Percentiles rank a stretch among this genome's conserved stretches.
phyloP scores from a whole-genome alignment of 2,888 invertebrate species.

The Stramonita haemastoma region DNA sequence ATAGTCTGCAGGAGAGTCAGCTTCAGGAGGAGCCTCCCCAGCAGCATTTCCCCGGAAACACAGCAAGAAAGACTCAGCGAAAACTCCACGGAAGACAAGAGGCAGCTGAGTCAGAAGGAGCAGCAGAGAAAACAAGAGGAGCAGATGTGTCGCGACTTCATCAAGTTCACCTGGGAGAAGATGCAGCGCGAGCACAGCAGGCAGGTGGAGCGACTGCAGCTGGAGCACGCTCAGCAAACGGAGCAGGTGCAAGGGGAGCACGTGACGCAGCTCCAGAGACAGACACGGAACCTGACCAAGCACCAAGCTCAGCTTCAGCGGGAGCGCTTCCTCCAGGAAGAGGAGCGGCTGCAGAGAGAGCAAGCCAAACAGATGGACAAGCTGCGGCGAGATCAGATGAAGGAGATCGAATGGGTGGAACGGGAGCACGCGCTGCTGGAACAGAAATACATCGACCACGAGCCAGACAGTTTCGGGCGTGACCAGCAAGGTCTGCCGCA shows the following conservation, averaged over 20 bases:
- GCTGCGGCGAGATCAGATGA: background rate
- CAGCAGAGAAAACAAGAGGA: conserved; percentile 12
- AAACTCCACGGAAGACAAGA: background rate
- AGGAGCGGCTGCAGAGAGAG: conserved; percentile 7
- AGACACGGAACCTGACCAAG: background rate
- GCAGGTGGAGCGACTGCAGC: background rate
- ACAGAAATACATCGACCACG: background rate
- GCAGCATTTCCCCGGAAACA: background rate
- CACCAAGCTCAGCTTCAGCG: background rate
- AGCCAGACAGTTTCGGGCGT: background rate
- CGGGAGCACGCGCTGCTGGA: background rate
- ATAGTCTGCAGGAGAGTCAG: background rate
- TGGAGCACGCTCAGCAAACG: background rate
- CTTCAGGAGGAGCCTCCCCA: background rate
- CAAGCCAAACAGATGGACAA: conserved; percentile 14
- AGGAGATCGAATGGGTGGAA: background rate
- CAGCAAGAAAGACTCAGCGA: background rate
- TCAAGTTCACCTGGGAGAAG: conserved; percentile 6
- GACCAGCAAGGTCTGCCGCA: background rate
- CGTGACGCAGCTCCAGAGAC: background rate
- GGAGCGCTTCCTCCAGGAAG: background rate
- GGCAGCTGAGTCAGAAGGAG: background rate
- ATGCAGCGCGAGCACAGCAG: conserved; percentile 7
- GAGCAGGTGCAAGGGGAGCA: conserved; percentile 16
- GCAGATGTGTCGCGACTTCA: conserved; percentile 9